These are phyloP conservation scores for Netelia inedita DNA, from an alignment of 2,888 invertebrate species.

Conservation along the genomic window DNA sequence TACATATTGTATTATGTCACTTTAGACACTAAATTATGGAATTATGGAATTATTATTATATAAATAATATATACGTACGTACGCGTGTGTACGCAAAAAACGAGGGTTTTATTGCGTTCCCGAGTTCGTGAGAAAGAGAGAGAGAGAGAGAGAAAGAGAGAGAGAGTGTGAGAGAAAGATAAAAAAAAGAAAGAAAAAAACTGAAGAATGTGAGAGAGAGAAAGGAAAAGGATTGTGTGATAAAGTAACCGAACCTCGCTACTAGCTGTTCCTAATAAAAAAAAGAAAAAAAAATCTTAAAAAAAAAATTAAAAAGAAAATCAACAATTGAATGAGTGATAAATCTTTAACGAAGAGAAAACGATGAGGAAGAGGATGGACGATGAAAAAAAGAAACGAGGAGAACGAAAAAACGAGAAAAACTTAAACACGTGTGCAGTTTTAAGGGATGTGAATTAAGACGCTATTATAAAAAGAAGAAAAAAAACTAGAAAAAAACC, in stretches of 20 bases:
- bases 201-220: constrained; percentile 65
- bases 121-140: constrained; percentile 60
- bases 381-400: constrained; percentile 75
- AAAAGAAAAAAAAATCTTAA: constrained; percentile 21
- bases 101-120: constrained; percentile 68
- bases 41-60: constrained; percentile 68
- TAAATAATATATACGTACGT: constrained; percentile 78
- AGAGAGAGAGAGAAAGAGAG: constrained; percentile 49
- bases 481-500: constrained; percentile 4
- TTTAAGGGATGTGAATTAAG: constrained; percentile 78
- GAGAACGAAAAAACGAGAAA: constrained; percentile 68
- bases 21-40: constrained; percentile 70
- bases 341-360: constrained; percentile 67
- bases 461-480: constrained; percentile 67
- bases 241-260: constrained; percentile 85
- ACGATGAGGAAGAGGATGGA: constrained; percentile 21
- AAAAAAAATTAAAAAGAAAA: constrained; percentile 68
- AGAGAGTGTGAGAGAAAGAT: constrained; percentile 39
- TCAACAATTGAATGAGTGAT: constrained; percentile 84
- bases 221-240: constrained; percentile 83
- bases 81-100: constrained; percentile 80
- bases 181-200: constrained; percentile 55
- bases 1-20: constrained; percentile 75
- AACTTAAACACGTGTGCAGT: constrained; percentile 74
- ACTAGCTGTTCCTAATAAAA: constrained; percentile 83